Conservation (phyloP, 2,113 vertebrate genomes). For the Caretta caretta region DNA sequence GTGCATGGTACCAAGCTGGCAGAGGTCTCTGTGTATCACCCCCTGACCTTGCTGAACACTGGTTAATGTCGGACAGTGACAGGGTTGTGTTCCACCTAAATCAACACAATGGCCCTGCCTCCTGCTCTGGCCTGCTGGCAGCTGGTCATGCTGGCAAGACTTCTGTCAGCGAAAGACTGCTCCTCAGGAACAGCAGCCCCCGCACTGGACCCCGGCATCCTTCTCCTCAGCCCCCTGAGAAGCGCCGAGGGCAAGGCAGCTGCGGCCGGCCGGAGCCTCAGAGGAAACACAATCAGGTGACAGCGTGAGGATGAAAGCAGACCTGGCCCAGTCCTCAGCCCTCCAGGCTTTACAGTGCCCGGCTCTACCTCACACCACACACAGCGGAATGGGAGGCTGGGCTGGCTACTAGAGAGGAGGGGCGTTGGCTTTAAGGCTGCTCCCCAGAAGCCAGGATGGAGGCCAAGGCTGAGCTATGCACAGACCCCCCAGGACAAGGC, state of each 20-base stretch:
- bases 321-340: no score
- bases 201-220: neutral
- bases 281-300: no score
- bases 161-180: no score
- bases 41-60: neutral
- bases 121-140: neutral
- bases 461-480: neutral
- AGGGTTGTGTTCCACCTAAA: neutral
- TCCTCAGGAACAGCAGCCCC: neutral
- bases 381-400: no score
- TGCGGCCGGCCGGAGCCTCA: neutral
- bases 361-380: no score
- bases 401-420: neutral
- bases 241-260: neutral
- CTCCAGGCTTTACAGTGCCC: no score
- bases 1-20: no score
- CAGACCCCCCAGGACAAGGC: no score
- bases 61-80: no score
- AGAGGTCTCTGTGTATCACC: no score
- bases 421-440: no score
- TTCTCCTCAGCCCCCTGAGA: neutral
- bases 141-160: neutral
- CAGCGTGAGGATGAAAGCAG: no score
- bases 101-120: neutral
- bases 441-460: neutral